Conservation (phyloP, 2,113 vertebrate genomes). For the Etia nguti region DNA sequence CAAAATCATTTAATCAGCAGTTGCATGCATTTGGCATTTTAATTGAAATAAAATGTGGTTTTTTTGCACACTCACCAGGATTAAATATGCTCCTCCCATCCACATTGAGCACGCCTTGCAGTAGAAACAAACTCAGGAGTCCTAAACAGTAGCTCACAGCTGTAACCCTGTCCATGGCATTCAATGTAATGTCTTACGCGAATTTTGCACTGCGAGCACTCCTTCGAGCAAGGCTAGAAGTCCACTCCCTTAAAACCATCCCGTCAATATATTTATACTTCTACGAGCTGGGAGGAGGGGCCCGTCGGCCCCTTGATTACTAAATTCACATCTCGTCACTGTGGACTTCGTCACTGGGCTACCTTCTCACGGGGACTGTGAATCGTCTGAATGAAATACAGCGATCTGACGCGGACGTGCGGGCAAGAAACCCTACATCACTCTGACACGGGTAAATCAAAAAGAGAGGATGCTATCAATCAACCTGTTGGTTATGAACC, state of each 20-base stretch:
- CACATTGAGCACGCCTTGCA: conserved; percentile 48
- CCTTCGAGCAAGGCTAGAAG: conserved; percentile 9
- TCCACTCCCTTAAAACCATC: conserved; percentile 25
- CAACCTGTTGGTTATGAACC: conserved; percentile 29
- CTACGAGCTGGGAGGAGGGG: conserved; percentile 35
- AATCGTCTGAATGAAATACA: conserved; percentile 50
- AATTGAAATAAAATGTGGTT: background rate
- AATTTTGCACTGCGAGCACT: background rate
- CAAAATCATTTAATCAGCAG: background rate
- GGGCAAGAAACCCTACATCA: conserved; percentile 59
- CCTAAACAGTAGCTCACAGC: conserved; percentile 50
- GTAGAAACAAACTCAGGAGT: conserved; percentile 58
- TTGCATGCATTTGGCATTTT: background rate
- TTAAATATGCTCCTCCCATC: conserved; percentile 58
- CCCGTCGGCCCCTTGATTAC: background rate
- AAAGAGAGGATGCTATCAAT: conserved; percentile 48
- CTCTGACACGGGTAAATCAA: conserved; percentile 56
- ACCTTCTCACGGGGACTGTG: conserved; percentile 8
- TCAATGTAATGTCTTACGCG: background rate
- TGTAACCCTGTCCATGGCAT: conserved; percentile 58
- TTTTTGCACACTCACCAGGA: conserved; percentile 49
- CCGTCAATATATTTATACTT: conserved; percentile 64
- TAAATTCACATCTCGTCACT: conserved; percentile 55
- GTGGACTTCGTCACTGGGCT: conserved; percentile 44
- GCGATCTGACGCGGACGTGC: conserved; percentile 28